Evolutionary conservation across 2,888 invertebrate species (phyloP), one percentile per base, ranked within the genome.

Genomic region (Drosophila rubida): DNA sequence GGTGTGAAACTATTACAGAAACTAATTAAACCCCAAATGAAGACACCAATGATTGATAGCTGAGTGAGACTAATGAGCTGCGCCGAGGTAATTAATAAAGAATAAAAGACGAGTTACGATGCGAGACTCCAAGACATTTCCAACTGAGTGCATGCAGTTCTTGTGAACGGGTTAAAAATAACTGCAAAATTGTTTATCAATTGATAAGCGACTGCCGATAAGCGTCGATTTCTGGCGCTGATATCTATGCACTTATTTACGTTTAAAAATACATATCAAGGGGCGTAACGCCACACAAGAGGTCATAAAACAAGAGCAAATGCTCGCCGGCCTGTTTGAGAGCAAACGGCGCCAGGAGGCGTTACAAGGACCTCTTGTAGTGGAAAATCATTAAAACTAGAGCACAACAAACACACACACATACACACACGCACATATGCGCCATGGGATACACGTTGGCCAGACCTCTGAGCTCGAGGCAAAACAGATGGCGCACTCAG

Each of bases 361-460:
- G 81, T 68, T 59, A 61, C 70, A 79, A 81, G 81, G 79, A 87
- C 75, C 63, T 51, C 71, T 66, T 66, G 49, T 69, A 80, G 87
- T 80, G 85, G 80, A 87, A 85, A 85, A 69, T 80, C 85, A 82
- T 87, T 85, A 77, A 85, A 85, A 87, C 70, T 83, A 77, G 75
- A 80, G 64, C 85, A 87, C 69, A 81, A 74, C 59, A 75, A 65
- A 54, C 42, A 44, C 9, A 49, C 57, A 57, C 32, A 50, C 57
- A 57, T 25, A 50, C 42, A 45, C 51, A 48, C 57, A 49, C 46
- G 49, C 41, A 53, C 59, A 59, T 19, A 54, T n/a, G 16, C 32
- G 2, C 46, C 57, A 58, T 30, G 55, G 46, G 45, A 30, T 41
- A 30, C 13, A 27, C 23, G 30, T 35, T 30, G 35, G 32, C 44